Percentiles rank a stretch among this genome's conserved stretches.
These are phyloP conservation scores for Clarias platycephalus DNA, from an alignment of 2,797 vertebrate species.

Conservation along the genomic window DNA sequence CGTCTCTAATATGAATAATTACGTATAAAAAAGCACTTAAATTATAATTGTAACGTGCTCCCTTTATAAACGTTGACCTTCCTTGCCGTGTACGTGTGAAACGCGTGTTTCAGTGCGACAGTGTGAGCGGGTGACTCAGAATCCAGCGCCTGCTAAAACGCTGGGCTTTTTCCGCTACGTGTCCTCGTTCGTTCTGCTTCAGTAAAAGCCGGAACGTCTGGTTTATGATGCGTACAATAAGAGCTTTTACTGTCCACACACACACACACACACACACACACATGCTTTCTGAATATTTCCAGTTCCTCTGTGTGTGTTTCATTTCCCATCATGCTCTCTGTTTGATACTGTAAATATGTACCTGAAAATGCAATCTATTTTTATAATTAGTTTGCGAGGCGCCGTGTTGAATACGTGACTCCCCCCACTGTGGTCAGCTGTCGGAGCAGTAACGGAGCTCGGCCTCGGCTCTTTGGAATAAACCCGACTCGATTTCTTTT, in stretches of 20 bases:
- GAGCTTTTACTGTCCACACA: neutral
- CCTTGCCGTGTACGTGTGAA: neutral
- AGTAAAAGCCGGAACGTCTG: constrained; percentile 8
- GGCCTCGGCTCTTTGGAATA: constrained; percentile 67
- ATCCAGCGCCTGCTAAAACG: neutral
- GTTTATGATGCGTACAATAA: constrained; percentile 2
- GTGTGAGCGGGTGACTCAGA: neutral
- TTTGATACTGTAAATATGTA: constrained; percentile 89
- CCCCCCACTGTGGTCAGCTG: constrained; percentile 76
- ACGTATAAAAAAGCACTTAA: neutral
- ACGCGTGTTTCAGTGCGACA: neutral
- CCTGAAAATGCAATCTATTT: constrained; percentile 89
- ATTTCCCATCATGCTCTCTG: constrained; percentile 71
- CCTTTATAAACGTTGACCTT: neutral
- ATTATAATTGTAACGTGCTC: neutral
- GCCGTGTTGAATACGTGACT: constrained; percentile 77
- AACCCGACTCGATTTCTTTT: constrained; percentile 19
- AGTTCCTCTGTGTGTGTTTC: constrained; percentile 8
- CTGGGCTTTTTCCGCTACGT: neutral
- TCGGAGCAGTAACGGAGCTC: constrained; percentile 69
- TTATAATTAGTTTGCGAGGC: constrained; percentile 85
- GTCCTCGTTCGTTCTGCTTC: neutral
- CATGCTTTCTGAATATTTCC: neutral
- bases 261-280: neutral
- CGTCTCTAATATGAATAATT: constrained; percentile 4